These are phyloP conservation scores for Drosophila tani DNA, from an alignment of 1,140 invertebrate species.

Conservation along the genomic window DNA sequence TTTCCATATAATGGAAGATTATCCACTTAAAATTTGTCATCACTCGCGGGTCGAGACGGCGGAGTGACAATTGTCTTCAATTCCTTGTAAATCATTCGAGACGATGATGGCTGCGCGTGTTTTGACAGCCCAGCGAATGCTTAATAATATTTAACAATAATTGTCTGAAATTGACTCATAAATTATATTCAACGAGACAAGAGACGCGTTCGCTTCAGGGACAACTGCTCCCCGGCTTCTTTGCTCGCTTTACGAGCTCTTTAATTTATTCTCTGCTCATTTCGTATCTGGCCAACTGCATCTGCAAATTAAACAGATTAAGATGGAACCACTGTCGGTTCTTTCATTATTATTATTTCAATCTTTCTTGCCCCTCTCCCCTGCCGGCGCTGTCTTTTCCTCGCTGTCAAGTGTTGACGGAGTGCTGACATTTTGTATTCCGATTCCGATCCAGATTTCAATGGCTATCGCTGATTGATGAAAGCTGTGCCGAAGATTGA, in stretches of 20 bases:
- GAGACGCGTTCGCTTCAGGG: conserved; percentile 43
- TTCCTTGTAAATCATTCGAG: conserved; percentile 77
- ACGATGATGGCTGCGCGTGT: conserved; percentile 54
- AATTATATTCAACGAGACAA: conserved; percentile 71
- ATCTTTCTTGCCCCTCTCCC: neutral
- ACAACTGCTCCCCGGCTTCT: conserved; percentile 33
- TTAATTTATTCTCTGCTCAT: conserved; percentile 24
- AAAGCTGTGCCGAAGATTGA: conserved; percentile 59
- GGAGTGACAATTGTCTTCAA: conserved; percentile 75
- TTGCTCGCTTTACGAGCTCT: conserved; percentile 51
- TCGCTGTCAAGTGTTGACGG: conserved; percentile 51
- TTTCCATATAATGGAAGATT: conserved; percentile 64
- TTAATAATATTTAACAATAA: conserved; percentile 84
- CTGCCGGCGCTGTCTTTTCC: neutral
- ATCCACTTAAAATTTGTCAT: conserved; percentile 79
- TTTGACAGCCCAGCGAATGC: conserved; percentile 82
- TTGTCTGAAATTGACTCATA: conserved; percentile 84
- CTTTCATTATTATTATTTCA: conserved; percentile 22
- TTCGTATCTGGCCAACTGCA: conserved; percentile 48
- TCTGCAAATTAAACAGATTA: conserved; percentile 50
- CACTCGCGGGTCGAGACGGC: conserved; percentile 19
- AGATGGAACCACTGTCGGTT: conserved; percentile 18
- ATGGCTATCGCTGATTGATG: conserved; percentile 65
- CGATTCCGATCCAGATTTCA: conserved; percentile 68
- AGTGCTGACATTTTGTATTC: conserved; percentile 68